phyloP scores from a whole-genome alignment of 2,113 vertebrate genomes.

The Crypturellus undulatus region DNA sequence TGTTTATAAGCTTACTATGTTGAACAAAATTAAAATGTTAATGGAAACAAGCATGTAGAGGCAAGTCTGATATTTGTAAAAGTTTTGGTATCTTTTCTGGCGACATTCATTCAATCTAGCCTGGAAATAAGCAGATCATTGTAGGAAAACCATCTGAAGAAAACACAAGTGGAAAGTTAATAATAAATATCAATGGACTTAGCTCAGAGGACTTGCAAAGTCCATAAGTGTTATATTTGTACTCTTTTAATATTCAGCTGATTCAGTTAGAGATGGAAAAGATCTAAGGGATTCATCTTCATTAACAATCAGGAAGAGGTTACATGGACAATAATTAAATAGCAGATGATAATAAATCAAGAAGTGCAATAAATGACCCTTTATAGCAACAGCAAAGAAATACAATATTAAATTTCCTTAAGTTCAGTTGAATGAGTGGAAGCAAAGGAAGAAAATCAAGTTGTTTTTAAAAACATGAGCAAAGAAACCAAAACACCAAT shows the following conservation, averaged over 20 bases:
- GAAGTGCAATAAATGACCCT: constrained; percentile 20
- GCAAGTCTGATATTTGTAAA: neutral
- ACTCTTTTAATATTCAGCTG: neutral
- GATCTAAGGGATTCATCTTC: constrained; percentile 19
- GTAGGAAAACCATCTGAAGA: neutral
- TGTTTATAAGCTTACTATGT: neutral
- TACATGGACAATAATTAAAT: constrained; percentile 62
- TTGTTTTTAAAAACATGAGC: neutral
- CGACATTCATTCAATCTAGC: neutral
- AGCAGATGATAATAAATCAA: constrained; percentile 41
- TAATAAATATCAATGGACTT: neutral
- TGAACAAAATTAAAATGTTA: neutral
- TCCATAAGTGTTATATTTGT: neutral
- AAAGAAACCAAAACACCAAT: neutral
- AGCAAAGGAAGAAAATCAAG: neutral
- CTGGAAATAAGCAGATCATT: neutral
- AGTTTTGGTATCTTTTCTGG: neutral
- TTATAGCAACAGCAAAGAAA: neutral
- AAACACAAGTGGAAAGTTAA: neutral
- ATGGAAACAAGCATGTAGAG: neutral
- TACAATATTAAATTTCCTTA: neutral
- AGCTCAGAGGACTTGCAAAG: neutral
- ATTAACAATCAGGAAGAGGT: constrained; percentile 42
- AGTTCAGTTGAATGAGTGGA: neutral
- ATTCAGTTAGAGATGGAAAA: neutral